phyloP scores from a whole-genome alignment of 2,888 invertebrate genomes.

The Euzophera pinguis region DNA sequence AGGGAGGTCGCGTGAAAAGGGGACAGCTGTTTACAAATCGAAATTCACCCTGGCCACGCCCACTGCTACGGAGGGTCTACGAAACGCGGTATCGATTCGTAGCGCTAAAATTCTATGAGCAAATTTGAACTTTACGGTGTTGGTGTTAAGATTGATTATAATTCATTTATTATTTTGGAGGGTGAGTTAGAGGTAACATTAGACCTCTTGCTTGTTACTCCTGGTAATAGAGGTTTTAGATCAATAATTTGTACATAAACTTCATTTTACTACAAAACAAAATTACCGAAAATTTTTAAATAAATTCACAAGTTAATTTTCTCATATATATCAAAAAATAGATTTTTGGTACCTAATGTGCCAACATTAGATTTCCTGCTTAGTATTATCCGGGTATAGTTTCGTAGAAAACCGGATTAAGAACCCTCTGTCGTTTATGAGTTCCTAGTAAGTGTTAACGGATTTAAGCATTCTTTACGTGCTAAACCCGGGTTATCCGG shows the following conservation, averaged over 20 bases:
- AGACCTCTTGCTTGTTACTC: conserved; percentile 3
- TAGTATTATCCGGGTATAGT: conserved; percentile 20
- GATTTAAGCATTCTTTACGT: conserved; percentile 69
- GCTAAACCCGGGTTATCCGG: conserved; percentile 62
- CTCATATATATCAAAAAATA: too few species aligned
- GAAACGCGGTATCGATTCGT: conserved; percentile 44
- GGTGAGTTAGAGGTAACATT: conserved; percentile 1
- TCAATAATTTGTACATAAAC: not conserved
- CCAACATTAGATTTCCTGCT: not conserved
- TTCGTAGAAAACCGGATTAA: conserved; percentile 43
- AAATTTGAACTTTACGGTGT: conserved; percentile 21
- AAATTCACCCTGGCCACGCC: conserved; percentile 35
- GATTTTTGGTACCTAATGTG: too few species aligned
- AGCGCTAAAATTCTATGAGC: conserved; percentile 16
- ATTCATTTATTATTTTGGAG: conserved; percentile 1
- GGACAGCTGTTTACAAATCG: conserved; percentile 27
- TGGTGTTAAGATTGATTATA: not conserved
- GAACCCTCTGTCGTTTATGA: conserved; percentile 39
- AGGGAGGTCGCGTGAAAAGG: conserved; percentile 29
- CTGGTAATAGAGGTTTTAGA: not conserved
- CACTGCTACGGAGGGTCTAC: conserved; percentile 46
- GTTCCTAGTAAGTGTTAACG: conserved; percentile 61
- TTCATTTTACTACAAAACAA: not conserved
- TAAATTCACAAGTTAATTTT: too few species aligned
- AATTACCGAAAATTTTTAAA: not conserved